These are phyloP conservation scores for Cyclophora albipunctata DNA, from an alignment of 2,888 invertebrate species.

Conservation along the genomic window DNA sequence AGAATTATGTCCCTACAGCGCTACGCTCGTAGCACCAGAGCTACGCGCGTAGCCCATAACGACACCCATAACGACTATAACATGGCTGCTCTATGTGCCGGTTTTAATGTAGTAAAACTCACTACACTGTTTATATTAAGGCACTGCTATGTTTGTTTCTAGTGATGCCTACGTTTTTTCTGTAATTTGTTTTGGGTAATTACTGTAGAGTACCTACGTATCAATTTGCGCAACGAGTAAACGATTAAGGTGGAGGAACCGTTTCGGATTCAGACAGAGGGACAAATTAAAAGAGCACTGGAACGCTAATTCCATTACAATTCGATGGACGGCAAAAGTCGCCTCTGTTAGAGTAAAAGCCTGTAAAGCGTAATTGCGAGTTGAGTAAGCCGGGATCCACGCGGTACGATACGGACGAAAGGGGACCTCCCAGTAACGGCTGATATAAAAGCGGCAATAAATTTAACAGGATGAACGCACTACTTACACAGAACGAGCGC, in stretches of 20 bases:
- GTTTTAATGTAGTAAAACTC: constrained; percentile 10
- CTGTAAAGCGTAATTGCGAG: constrained; percentile 74
- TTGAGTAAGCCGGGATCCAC: constrained; percentile 71
- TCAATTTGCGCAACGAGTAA: constrained; percentile 25
- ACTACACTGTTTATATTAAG: not conserved
- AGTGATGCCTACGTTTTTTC: too few relatives aligned
- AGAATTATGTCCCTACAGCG: constrained; percentile 6
- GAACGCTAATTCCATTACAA: constrained; percentile 73
- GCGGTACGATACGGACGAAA: constrained; percentile 69
- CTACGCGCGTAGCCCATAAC: constrained; percentile 16
- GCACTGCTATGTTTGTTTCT: too few relatives aligned
- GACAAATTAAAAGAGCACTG: constrained; percentile 71
- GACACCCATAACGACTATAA: constrained; percentile 15
- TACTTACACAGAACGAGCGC: constrained; percentile 69
- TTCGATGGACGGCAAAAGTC: constrained; percentile 74
- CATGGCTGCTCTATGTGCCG: constrained; percentile 11
- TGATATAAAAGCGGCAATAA: constrained; percentile 75
- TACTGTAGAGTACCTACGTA: too few relatives aligned
- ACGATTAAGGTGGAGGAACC: constrained; percentile 44
- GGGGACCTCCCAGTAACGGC: constrained; percentile 71
- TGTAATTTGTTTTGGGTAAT: too few relatives aligned
- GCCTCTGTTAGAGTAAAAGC: constrained; percentile 67
- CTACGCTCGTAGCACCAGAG: constrained; percentile 16
- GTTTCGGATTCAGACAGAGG: constrained; percentile 57
- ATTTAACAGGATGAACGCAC: constrained; percentile 75